Evolutionary conservation across 2,113 vertebrate genomes (phyloP), one percentile per base, ranked within the genome.

Genomic region (Rattus rattus): DNA sequence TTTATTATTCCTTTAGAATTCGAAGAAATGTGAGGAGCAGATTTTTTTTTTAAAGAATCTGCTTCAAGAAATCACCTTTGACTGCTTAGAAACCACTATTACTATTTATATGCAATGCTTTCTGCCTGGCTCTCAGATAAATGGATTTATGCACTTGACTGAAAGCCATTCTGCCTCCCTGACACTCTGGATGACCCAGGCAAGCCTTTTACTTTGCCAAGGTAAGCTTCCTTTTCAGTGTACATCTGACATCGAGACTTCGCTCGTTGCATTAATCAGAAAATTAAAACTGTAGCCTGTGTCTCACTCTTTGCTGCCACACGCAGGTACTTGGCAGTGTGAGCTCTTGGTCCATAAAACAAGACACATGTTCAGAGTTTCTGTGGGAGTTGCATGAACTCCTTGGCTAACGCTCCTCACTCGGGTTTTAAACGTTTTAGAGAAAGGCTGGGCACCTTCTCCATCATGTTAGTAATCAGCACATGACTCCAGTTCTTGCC

Each of bases 1-100:
- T 69, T 96, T 86, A 69, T 80, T 83, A 70, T 76, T 61, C 92
- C 39, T 92, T 95, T 65, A 92, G 39, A 95, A 94, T 76, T 56
- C 95, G n/a, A 56, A 94, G n/a, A 89, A 61, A 79, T 97, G 20
- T 80, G 52, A 93, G 30, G 22, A 96, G 56, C 30, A 87, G 54
- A 4, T 43, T 90, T 61, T 91, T 91, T 81, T 90, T 95, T 92
- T 22, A 73, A 96, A 90, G 54, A 9, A 70, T 88, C n/a, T 77
- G 19, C 49, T 85, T 95, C 26, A 56, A 91, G 93, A n/a, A 56
- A 69, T 86, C 39, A 54, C 47, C 88, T 86, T 73, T 97, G 49
- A 69, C 59, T 89, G 3, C 65, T 76, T 94, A 47, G 70, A 92
- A 94, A 96, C 83, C 47, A 72, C 65, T 88, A 65, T 63, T 91